Evolutionary conservation across 2,888 invertebrate species (phyloP).

Genomic region (Arrhopalites spinosus): DNA sequence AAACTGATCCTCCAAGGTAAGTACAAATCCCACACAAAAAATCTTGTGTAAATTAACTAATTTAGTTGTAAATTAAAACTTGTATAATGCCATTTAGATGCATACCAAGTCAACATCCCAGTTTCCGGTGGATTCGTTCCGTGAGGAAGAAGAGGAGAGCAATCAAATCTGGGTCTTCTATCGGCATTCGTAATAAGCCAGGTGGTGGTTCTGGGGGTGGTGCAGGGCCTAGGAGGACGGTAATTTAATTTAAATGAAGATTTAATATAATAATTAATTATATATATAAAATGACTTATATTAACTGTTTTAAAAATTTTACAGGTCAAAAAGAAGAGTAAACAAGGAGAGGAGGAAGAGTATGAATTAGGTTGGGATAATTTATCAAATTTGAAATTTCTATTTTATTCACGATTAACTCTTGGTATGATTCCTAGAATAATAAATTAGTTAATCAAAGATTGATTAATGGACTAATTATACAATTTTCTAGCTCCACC

Average conservation of each 20-base stretch:
- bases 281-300: too few species aligned
- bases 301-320: too few species aligned
- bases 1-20: slow-evolving; percentile 58
- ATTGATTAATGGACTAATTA: too few species aligned
- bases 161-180: slow-evolving; percentile 52
- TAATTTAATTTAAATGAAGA: too few species aligned
- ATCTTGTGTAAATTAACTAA: too few species aligned
- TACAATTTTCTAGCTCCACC: slow-evolving; percentile 14
- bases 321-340: slow-evolving; percentile 42
- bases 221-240: slow-evolving; percentile 38
- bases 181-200: slow-evolving; percentile 44
- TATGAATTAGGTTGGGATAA: slow-evolving; percentile 56
- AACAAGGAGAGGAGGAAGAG: slow-evolving; percentile 55
- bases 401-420: not conserved
- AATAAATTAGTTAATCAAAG: too few species aligned
- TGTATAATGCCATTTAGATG: slow-evolving; percentile 66
- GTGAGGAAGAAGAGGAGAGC: slow-evolving; percentile 65
- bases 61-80: too few species aligned
- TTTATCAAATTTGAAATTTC: not conserved
- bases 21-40: too few species aligned
- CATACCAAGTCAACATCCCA: slow-evolving; percentile 82
- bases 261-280: too few species aligned
- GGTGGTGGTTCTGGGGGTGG: slow-evolving; percentile 49
- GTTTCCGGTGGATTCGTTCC: slow-evolving; percentile 78
- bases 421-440: not conserved